phyloP scores from a whole-genome alignment of 2,113 vertebrate species.

The Psilopogon haemacephalus region DNA sequence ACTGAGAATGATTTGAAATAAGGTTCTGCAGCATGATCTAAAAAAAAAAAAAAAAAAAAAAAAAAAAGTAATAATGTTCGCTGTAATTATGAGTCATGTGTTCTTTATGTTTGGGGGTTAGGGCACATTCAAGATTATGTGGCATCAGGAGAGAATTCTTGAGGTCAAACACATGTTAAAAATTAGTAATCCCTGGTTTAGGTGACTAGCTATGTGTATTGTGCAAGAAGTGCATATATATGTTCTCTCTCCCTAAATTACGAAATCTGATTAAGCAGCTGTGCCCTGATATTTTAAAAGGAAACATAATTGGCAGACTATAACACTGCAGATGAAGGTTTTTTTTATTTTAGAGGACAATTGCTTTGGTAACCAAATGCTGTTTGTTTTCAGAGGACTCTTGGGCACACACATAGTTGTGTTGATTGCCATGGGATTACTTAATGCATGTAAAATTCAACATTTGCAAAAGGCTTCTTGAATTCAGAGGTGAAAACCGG shows the following conservation, averaged over 20 bases:
- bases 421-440: background rate
- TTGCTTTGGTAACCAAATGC: background rate
- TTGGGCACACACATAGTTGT: background rate
- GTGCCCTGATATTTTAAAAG: background rate
- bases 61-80: slow-evolving; percentile 36
- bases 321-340: background rate
- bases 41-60: slow-evolving; percentile 24
- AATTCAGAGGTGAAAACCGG: background rate
- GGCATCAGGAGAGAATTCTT: slow-evolving; percentile 2
- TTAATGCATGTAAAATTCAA: background rate
- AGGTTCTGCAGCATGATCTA: slow-evolving; percentile 59
- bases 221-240: background rate
- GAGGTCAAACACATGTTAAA: slow-evolving; percentile 13
- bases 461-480: background rate
- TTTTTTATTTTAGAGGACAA: background rate
- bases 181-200: background rate
- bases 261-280: background rate
- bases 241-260: background rate
- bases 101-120: slow-evolving; percentile 2
- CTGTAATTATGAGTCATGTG: slow-evolving; percentile 44
- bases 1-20: slow-evolving; percentile 67
- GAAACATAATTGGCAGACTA: background rate
- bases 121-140: background rate
- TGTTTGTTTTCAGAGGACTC: background rate
- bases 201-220: background rate